These are phyloP conservation scores for Leucopternis melanops DNA, from an alignment of 2,113 vertebrate genomes.

Conservation along the genomic window DNA sequence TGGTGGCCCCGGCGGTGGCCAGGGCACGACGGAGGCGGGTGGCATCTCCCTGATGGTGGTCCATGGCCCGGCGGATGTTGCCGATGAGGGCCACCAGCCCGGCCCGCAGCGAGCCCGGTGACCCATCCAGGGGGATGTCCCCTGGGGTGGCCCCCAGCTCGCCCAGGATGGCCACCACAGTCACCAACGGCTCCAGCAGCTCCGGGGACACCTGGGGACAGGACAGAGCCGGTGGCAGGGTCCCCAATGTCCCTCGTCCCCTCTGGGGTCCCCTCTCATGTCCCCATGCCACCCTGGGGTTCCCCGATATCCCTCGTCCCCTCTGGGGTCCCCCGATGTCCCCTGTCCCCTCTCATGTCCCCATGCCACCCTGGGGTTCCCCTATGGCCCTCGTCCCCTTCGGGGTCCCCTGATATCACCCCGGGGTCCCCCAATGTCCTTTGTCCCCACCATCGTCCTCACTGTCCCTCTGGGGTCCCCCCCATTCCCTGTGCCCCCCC, in stretches of 20 bases:
- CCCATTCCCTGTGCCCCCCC: no score
- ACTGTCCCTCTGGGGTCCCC: background rate
- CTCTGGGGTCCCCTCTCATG: background rate
- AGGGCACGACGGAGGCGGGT: background rate
- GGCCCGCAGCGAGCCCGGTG: background rate
- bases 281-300: background rate
- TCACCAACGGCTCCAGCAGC: background rate
- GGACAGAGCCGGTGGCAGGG: background rate
- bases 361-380: background rate
- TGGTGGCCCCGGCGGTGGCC: background rate
- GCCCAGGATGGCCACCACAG: background rate
- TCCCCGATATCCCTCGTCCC: background rate
- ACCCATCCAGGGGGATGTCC: background rate
- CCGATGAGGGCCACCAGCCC: background rate
- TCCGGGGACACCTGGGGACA: background rate
- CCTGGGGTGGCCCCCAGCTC: background rate
- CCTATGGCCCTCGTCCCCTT: no score
- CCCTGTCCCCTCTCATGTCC: background rate
- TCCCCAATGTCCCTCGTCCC: no score
- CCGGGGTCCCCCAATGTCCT: no score
- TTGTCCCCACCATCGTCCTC: no score
- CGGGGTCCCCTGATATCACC: background rate
- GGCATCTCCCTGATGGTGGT: background rate
- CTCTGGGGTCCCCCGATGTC: no score
- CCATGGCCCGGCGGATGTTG: background rate